A percentile compares a stretch with the other conserved stretches of the same genome.
Conservation (phyloP, 1,140 invertebrate genomes). For the Psix sp. region DNA sequence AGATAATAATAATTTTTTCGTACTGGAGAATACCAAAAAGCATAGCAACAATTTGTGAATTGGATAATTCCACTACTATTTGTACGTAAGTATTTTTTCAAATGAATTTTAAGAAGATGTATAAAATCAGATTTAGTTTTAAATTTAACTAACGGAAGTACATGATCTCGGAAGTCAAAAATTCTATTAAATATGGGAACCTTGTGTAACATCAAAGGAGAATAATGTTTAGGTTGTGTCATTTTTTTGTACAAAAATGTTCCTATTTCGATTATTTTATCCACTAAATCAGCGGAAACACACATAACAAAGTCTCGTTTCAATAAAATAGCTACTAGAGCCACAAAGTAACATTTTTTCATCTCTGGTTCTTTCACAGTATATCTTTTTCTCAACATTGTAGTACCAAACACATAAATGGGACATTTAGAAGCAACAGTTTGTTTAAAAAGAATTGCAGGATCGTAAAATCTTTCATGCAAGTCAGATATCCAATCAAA, state of each 20-base stretch:
- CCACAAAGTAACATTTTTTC: constrained; percentile 72
- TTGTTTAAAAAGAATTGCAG: constrained; percentile 61
- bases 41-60: constrained; percentile 75
- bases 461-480: constrained; percentile 44
- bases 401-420: constrained; percentile 65
- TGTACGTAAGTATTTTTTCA: constrained; percentile 65
- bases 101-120: constrained; percentile 42
- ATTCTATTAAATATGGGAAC: constrained; percentile 68
- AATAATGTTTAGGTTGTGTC: constrained; percentile 62
- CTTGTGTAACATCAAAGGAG: constrained; percentile 67
- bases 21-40: constrained; percentile 70
- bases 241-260: constrained; percentile 67
- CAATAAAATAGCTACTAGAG: constrained; percentile 65
- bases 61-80: constrained; percentile 68
- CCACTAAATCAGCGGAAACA: constrained; percentile 65
- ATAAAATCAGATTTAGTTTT: constrained; percentile 27
- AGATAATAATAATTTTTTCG: constrained; percentile 71
- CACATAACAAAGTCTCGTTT: constrained; percentile 71
- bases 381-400: constrained; percentile 60
- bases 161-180: constrained; percentile 70
- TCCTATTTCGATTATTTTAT: constrained; percentile 67
- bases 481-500: constrained; percentile 35
- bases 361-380: constrained; percentile 63
- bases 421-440: constrained; percentile 51
- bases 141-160: constrained; percentile 56